Evolutionary conservation across 2,888 invertebrate genomes (phyloP).

Genomic region (Temnothorax ravouxi): DNA sequence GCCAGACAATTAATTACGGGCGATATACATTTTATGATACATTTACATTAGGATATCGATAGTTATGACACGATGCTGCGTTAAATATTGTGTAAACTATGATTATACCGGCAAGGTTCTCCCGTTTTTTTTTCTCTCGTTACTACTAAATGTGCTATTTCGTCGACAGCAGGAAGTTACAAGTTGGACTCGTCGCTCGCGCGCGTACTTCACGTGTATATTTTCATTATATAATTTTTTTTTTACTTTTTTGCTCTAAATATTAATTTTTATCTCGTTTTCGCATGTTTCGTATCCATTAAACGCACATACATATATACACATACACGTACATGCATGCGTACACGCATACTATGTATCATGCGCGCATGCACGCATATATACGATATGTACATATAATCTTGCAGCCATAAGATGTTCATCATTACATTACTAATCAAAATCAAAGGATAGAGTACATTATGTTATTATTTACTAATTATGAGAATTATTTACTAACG

Average conservation of each 20-base stretch:
- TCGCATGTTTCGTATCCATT: constrained; percentile 54
- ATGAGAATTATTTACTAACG: not conserved
- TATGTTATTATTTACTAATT: constrained; percentile 51
- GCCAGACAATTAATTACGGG: constrained; percentile 27
- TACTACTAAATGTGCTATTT: constrained; percentile 29
- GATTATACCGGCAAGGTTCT: constrained; percentile 31
- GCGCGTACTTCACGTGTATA: constrained; percentile 65
- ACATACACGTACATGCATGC: constrained; percentile 61
- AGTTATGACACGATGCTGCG: constrained; percentile 49
- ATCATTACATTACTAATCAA: constrained; percentile 70
- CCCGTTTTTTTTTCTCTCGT: not conserved
- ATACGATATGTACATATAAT: constrained; percentile 54
- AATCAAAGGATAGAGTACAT: constrained; percentile 71
- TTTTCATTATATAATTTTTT: constrained; percentile 84
- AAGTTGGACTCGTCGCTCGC: constrained; percentile 39
- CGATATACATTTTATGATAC: constrained; percentile 48
- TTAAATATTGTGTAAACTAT: constrained; percentile 43
- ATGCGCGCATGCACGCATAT: constrained; percentile 25
- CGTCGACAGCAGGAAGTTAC: constrained; percentile 35
- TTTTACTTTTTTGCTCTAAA: constrained; percentile 69
- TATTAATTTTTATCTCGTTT: constrained; percentile 58
- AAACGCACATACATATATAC: constrained; percentile 68
- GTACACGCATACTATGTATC: constrained; percentile 42
- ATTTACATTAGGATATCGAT: constrained; percentile 39
- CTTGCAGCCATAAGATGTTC: constrained; percentile 76